These are phyloP conservation scores for Iguana delicatissima DNA, from an alignment of 2,797 vertebrate species.

Conservation along the genomic window DNA sequence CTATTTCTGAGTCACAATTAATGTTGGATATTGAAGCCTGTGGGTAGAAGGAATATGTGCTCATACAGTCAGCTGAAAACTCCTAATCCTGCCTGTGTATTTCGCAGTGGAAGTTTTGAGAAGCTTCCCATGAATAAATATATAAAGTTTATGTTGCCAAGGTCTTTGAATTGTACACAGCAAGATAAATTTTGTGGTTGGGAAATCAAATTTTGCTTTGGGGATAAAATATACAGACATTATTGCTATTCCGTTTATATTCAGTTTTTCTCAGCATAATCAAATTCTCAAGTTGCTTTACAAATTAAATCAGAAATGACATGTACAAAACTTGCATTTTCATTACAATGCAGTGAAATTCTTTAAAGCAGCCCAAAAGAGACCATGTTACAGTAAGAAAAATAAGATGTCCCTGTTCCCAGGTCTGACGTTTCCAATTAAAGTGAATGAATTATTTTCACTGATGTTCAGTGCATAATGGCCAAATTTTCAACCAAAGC, in stretches of 20 bases:
- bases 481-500: background rate
- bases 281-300: background rate
- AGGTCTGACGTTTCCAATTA: too few relatives aligned
- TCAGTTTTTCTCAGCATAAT: background rate
- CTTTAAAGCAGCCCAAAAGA: too few relatives aligned
- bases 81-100: background rate
- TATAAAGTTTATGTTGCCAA: background rate
- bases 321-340: too few relatives aligned
- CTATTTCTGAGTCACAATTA: slow-evolving; percentile 23
- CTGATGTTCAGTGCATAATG: background rate
- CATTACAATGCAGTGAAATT: too few relatives aligned
- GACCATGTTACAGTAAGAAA: too few relatives aligned
- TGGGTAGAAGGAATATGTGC: background rate
- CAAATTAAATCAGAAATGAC: too few relatives aligned
- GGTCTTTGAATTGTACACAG: background rate
- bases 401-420: too few relatives aligned
- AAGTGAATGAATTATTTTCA: background rate
- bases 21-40: background rate
- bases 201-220: background rate
- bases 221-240: background rate
- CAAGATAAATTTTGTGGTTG: background rate
- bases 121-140: background rate
- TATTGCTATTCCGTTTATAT: background rate
- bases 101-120: background rate
- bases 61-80: background rate